Conservation (phyloP, 2,888 invertebrate species). For the Incurvaria masculella region DNA sequence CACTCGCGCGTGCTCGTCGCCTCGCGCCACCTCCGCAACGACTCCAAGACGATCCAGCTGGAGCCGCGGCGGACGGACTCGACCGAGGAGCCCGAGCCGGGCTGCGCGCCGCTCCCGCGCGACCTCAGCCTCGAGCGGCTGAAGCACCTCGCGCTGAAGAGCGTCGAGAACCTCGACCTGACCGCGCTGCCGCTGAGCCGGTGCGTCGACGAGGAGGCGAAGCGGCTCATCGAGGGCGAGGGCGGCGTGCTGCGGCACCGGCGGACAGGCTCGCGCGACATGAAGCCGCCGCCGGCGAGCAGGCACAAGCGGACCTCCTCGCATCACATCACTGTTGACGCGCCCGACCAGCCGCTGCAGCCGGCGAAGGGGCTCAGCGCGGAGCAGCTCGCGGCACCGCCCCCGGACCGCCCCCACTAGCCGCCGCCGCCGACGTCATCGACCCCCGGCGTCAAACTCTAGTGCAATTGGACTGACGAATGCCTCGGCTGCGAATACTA, state of each 20-base stretch:
- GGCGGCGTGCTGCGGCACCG: slow-evolving; percentile 53
- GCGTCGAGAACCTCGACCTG: slow-evolving; percentile 46
- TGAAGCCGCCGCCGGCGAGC: slow-evolving; percentile 26
- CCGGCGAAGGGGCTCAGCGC: slow-evolving; percentile 41
- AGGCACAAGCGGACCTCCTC: slow-evolving; percentile 48
- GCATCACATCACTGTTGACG: slow-evolving; percentile 48
- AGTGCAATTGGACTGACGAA: slow-evolving; percentile 1
- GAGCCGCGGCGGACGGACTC: slow-evolving; percentile 51
- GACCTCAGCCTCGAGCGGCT: slow-evolving; percentile 48
- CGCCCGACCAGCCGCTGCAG: slow-evolving; percentile 28
- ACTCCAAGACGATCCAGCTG: slow-evolving; percentile 62
- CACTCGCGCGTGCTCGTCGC: slow-evolving; percentile 47
- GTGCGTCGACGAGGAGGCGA: slow-evolving; percentile 44
- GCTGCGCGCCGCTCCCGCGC: slow-evolving; percentile 30
- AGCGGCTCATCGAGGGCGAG: slow-evolving; percentile 37
- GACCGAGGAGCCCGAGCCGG: slow-evolving; percentile 30
- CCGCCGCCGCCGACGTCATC: slow-evolving; percentile 19
- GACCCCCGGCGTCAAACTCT: slow-evolving; percentile 8
- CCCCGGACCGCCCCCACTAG: slow-evolving; percentile 21
- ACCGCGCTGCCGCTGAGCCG: slow-evolving; percentile 36
- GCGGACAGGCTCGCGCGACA: slow-evolving; percentile 59
- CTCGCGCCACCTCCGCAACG: slow-evolving; percentile 57
- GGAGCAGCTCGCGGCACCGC: slow-evolving; percentile 31
- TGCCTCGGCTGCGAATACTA: slow-evolving; percentile 10
- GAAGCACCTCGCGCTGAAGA: slow-evolving; percentile 43